phyloP scores from a whole-genome alignment of 2,113 vertebrate genomes.

The Centrocercus urophasianus region DNA sequence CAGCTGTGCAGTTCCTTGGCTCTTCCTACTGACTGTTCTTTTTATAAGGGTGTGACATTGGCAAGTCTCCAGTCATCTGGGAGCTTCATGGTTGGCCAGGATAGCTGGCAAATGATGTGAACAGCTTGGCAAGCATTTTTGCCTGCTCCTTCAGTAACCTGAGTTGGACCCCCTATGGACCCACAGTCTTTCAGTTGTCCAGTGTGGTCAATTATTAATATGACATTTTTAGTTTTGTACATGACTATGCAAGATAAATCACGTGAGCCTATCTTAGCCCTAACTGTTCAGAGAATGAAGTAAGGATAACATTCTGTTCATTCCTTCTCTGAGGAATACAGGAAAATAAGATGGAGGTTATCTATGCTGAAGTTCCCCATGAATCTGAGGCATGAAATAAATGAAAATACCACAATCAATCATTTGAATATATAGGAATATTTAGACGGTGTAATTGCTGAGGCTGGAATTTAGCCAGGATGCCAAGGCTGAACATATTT shows the following conservation, averaged over 20 bases:
- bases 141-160: too few relatives aligned
- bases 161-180: too few relatives aligned
- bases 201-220: not conserved
- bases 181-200: not conserved
- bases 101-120: too few relatives aligned
- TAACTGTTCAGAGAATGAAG: not conserved
- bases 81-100: too few relatives aligned
- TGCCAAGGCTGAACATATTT: constrained; percentile 23
- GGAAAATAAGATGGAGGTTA: not conserved
- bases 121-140: too few relatives aligned
- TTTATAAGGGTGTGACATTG: not conserved
- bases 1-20: not conserved
- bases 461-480: constrained; percentile 59
- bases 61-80: too few relatives aligned
- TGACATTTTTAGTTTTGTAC: not conserved
- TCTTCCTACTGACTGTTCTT: not conserved
- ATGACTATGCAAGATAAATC: not conserved
- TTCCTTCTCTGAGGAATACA: not conserved
- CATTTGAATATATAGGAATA: constrained; percentile 36
- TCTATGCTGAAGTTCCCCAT: not conserved
- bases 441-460: constrained; percentile 54
- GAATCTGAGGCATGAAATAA: constrained; percentile 35
- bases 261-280: not conserved
- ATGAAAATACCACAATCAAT: constrained; percentile 30
- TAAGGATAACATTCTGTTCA: not conserved